Percentiles rank a stretch among this genome's conserved stretches.
These are phyloP conservation scores for Bungarus multicinctus DNA, from an alignment of 2,113 vertebrate species.

Conservation along the genomic window DNA sequence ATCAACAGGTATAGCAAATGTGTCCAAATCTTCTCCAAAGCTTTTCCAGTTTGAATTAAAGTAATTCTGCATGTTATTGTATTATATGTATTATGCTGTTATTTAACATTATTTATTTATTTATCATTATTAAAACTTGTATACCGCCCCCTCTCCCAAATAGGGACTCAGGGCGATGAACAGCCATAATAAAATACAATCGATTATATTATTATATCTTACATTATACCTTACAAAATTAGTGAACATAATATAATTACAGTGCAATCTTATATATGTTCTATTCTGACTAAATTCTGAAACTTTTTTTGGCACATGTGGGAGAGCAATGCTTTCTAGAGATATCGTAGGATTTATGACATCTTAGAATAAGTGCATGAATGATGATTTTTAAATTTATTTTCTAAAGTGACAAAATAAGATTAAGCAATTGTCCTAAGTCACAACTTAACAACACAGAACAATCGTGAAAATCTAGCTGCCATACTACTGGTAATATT, in stretches of 20 bases:
- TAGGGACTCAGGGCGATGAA: no score
- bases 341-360: background rate
- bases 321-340: background rate
- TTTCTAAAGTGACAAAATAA: background rate
- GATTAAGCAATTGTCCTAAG: background rate
- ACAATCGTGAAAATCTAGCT: background rate
- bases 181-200: no score
- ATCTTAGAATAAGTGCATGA: background rate
- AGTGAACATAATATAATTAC: background rate
- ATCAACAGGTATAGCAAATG: background rate
- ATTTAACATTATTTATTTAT: no score
- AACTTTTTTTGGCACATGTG: background rate
- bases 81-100: background rate
- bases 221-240: background rate
- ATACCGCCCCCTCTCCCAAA: no score
- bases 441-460: background rate
- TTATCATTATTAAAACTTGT: no score
- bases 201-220: background rate
- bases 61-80: background rate
- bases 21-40: background rate
- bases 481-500: background rate
- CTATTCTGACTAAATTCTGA: background rate
- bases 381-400: background rate
- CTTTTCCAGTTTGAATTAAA: background rate
- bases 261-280: background rate